Evolutionary conservation across 2,113 vertebrate genomes (phyloP).

Genomic region (Sialia sialis): DNA sequence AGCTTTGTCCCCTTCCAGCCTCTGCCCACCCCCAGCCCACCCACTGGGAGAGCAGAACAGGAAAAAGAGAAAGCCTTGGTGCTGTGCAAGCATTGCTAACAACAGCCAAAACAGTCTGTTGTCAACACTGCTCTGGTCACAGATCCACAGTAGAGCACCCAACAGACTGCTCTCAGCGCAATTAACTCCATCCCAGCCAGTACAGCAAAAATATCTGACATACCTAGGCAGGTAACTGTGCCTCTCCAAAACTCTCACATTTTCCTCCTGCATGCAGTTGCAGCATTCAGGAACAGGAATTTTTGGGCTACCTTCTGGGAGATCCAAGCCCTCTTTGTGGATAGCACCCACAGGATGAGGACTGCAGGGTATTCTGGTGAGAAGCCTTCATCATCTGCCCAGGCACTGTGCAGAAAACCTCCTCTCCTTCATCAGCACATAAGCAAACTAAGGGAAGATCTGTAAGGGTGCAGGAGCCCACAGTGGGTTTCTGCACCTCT

Average conservation of each 20-base stretch:
- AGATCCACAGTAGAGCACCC: background rate
- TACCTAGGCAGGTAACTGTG: no score
- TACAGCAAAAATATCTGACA: background rate
- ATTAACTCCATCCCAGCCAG: background rate
- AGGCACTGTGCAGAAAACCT: background rate
- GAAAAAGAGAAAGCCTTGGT: background rate
- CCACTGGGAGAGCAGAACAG: background rate
- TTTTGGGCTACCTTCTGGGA: background rate
- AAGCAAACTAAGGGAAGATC: background rate
- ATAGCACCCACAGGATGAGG: background rate
- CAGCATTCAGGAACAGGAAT: background rate
- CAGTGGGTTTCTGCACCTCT: background rate
- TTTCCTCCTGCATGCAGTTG: background rate
- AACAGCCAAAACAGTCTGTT: background rate
- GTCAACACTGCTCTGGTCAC: background rate
- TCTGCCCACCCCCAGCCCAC: background rate
- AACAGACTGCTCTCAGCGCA: background rate
- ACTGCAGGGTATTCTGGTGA: background rate
- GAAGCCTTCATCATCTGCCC: background rate
- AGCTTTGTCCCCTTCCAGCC: background rate
- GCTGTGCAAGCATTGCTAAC: background rate
- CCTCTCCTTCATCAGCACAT: rapidly evolving
- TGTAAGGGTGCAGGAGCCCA: background rate
- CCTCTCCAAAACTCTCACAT: background rate
- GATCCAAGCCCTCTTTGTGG: background rate